Evolutionary conservation across 2,113 vertebrate genomes (phyloP), one percentile per base, ranked within the genome.

Genomic region (Tragelaphus buxtoni): DNA sequence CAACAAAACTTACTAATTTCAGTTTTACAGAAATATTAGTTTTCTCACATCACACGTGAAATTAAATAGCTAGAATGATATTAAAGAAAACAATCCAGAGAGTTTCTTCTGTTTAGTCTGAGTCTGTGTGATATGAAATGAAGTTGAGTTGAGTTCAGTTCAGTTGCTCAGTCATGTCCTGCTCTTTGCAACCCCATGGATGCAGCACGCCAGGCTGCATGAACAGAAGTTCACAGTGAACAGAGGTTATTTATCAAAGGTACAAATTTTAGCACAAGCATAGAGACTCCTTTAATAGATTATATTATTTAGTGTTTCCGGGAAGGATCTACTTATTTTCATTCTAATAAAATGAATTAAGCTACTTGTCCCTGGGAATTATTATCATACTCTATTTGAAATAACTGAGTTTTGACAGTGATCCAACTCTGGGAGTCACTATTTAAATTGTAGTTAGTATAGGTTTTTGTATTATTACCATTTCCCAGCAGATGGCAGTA

Each of bases 341-440:
- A 96, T 95, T 91, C 63, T 85, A 94, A 97, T 92, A 45, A 97
- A 96, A 42, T 81, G 0, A 28, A 94, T 84, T 84, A 96, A 65
- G 51, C 91, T 51, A 56, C 60, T 60, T 82, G 24, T 88, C 74
- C 81, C 1, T 26, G 61, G 79, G 87, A 92, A 96, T 90, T 65
- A 56, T 98, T 88, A 92, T 32, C 32, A 49, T 53, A 47, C 45
- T 84, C 32, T 95, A 65, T 51, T 94, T 72, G 60, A 95, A 92
- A 88, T 6, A 94, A 88, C 3, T 5, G 85, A 91, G 63, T 30
- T 55, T 83, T 84, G 35, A 81, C 85, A 60, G 47, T 47, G 90
- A 55, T 55, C 20, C 32, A 81, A 30, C 12, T 10, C 17, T 32
- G 14, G 45, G 30, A 85, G 30, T 17, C 6, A 49, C 28, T 77